Percentiles rank a stretch among this genome's conserved stretches.
These are phyloP conservation scores for Pachypsylla venusta DNA, from an alignment of 1,140 invertebrate genomes.

Conservation along the genomic window DNA sequence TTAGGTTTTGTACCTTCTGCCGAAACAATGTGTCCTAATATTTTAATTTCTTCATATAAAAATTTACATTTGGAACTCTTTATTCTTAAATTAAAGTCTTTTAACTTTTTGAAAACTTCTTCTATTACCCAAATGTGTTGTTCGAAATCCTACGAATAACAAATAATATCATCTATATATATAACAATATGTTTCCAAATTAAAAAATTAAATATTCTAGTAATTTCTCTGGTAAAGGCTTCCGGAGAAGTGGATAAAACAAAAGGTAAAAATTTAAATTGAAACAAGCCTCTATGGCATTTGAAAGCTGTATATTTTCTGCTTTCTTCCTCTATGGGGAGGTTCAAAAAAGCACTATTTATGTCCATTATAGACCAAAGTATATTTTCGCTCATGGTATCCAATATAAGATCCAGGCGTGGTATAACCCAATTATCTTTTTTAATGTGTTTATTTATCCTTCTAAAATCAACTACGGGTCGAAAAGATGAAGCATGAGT, in stretches of 20 bases:
- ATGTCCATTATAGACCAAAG: background rate
- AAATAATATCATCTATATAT: background rate
- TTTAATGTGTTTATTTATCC: background rate
- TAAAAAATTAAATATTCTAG: background rate
- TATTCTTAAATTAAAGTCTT: background rate
- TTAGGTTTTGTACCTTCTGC: background rate
- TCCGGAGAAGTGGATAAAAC: background rate
- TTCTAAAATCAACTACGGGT: background rate
- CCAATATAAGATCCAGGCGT: background rate
- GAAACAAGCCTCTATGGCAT: background rate
- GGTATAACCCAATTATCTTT: background rate
- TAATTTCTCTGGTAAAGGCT: background rate
- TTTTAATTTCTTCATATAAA: background rate
- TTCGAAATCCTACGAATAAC: background rate
- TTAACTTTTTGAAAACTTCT: background rate
- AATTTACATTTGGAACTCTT: background rate
- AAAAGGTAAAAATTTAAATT: background rate
- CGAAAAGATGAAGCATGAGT: too few species aligned
- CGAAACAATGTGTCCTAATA: background rate
- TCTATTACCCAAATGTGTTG: background rate
- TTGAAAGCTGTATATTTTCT: background rate
- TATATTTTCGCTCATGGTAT: background rate
- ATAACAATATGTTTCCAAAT: background rate
- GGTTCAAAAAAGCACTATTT: background rate
- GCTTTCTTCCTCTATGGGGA: background rate